Conservation (phyloP, 2,113 vertebrate species). For the Urocitellus parryii region DNA sequence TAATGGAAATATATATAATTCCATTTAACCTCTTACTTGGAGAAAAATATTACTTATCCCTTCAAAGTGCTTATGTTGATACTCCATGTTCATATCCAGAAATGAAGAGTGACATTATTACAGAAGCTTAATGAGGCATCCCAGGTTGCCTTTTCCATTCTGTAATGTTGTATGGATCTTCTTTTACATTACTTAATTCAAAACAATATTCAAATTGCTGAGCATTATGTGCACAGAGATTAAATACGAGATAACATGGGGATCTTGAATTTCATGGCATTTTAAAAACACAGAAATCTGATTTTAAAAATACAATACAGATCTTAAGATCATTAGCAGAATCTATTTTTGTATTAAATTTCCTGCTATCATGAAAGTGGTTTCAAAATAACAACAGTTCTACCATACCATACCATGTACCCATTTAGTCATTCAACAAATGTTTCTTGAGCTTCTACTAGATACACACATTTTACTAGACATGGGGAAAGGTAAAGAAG, state of each 20-base stretch:
- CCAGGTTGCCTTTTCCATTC: constrained; percentile 54
- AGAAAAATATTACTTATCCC: constrained; percentile 33
- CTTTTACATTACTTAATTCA: constrained; percentile 72
- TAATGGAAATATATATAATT: background rate
- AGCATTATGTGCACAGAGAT: constrained; percentile 48
- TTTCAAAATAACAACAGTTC: constrained; percentile 22
- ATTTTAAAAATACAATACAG: constrained; percentile 22
- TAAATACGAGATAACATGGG: background rate
- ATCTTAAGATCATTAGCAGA: background rate
- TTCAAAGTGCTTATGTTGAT: constrained; percentile 3
- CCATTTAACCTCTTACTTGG: background rate
- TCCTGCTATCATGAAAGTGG: background rate
- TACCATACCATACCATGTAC: background rate
- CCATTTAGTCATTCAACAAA: background rate
- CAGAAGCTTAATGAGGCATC: constrained; percentile 35
- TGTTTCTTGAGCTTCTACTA: background rate
- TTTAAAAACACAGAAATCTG: background rate
- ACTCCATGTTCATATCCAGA: background rate
- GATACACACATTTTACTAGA: background rate
- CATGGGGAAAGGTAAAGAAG: background rate
- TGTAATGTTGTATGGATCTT: constrained; percentile 13
- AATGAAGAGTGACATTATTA: background rate
- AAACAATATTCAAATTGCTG: constrained; percentile 65
- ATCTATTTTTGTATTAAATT: background rate
- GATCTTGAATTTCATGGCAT: constrained; percentile 19